phyloP scores from a whole-genome alignment of 2,888 invertebrate species.

The Caenorhabditis sp. region DNA sequence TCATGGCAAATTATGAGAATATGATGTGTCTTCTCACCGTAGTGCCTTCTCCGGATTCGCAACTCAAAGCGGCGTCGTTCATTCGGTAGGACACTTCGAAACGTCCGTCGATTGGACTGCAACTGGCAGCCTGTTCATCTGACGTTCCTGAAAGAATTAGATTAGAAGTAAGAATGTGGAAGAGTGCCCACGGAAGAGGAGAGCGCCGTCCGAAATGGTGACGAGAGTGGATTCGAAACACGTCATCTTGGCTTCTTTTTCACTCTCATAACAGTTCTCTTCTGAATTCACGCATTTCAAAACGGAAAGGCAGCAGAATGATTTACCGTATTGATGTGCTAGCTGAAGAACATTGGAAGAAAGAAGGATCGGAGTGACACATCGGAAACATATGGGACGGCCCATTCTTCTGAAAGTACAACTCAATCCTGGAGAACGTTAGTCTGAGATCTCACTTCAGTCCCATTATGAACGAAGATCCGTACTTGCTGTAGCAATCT shows the following conservation, averaged over 20 bases:
- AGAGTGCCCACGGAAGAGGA: conserved; percentile 63
- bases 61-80: conserved; percentile 60
- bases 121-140: conserved; percentile 59
- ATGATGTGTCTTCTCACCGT: conserved; percentile 39
- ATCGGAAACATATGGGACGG: conserved; percentile 68
- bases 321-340: conserved; percentile 72
- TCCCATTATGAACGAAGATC: conserved; percentile 69
- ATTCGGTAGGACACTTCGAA: conserved; percentile 65
- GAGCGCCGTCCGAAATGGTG: conserved; percentile 62
- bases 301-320: no score
- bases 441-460: conserved; percentile 55
- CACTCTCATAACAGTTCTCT: conserved; percentile 65
- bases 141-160: conserved; percentile 40
- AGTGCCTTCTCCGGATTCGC: conserved; percentile 59
- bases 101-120: conserved; percentile 68
- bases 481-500: conserved; percentile 67
- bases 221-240: conserved; percentile 66
- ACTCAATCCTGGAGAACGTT: neutral
- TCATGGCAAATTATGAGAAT: neutral
- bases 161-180: no score
- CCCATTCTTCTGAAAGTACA: conserved; percentile 65
- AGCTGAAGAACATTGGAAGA: conserved; percentile 68
- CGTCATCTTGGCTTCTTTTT: conserved; percentile 64
- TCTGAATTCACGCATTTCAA: conserved; percentile 50
- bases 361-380: conserved; percentile 67